These are phyloP conservation scores for Oncorhynchus mykiss DNA, from an alignment of 2,113 vertebrate genomes.

Conservation along the genomic window DNA sequence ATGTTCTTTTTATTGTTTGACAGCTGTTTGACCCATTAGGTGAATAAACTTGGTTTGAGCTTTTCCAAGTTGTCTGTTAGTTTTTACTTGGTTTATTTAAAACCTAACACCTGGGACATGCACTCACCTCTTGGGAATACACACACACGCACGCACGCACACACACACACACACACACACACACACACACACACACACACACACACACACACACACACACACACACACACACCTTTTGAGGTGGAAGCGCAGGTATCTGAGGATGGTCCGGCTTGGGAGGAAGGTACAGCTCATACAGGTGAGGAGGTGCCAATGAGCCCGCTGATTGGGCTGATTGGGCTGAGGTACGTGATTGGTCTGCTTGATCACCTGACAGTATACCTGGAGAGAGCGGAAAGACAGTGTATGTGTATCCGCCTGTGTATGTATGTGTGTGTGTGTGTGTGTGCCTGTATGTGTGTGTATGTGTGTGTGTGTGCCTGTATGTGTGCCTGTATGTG, in stretches of 20 bases:
- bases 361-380: conserved; percentile 93
- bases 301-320: conserved; percentile 90
- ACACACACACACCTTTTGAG: conserved; percentile 79
- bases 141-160: too few species aligned
- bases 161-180: too few species aligned
- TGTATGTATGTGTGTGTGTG: background rate
- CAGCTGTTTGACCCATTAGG: too few species aligned
- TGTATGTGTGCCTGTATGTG: background rate
- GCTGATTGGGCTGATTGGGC: conserved; percentile 79
- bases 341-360: conserved; percentile 93
- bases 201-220: background rate
- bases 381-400: conserved; percentile 46
- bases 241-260: conserved; percentile 91
- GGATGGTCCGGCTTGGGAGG: conserved; percentile 84
- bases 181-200: too few species aligned
- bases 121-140: background rate
- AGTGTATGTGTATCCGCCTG: background rate
- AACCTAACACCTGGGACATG: background rate
- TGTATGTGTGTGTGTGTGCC: too few species aligned
- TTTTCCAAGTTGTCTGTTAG: too few species aligned
- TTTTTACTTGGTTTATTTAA: too few species aligned
- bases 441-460: too few species aligned
- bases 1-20: too few species aligned
- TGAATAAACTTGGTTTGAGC: too few species aligned
- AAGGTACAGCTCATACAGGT: conserved; percentile 92